These are phyloP conservation scores for Tauraco erythrolophus DNA, from an alignment of 2,113 vertebrate genomes.

Conservation along the genomic window DNA sequence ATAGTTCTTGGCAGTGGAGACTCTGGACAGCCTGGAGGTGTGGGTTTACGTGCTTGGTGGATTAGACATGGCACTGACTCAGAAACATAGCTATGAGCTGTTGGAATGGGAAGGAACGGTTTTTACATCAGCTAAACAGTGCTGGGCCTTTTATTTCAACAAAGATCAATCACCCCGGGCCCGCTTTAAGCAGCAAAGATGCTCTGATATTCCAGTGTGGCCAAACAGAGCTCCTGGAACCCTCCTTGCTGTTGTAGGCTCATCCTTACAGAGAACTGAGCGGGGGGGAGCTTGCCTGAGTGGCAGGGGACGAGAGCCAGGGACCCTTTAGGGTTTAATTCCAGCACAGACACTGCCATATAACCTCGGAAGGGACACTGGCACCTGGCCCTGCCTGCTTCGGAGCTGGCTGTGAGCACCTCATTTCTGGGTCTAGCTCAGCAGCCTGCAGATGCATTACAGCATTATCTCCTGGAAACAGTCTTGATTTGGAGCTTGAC, in stretches of 20 bases:
- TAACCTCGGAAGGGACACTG: not conserved
- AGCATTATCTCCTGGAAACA: not conserved
- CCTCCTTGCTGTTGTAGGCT: not conserved
- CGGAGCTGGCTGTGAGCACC: not conserved
- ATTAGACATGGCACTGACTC: conserved; percentile 24
- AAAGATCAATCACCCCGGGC: not conserved
- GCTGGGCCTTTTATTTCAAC: too few relatives aligned
- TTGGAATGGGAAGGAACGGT: not conserved
- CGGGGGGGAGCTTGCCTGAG: not conserved
- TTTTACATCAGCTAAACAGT: not conserved
- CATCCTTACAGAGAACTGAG: not conserved
- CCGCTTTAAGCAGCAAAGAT: not conserved
- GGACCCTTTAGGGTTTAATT: not conserved
- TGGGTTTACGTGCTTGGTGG: conserved; percentile 7
- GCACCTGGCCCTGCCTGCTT: not conserved
- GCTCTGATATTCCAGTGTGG: not conserved
- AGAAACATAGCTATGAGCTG: not conserved
- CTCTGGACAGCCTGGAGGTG: not conserved
- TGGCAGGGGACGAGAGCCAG: not conserved
- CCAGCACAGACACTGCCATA: not conserved
- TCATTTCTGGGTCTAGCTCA: not conserved
- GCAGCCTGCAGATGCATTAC: not conserved
- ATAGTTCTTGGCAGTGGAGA: not conserved
- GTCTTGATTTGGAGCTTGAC: not conserved
- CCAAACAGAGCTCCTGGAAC: not conserved